These are phyloP conservation scores for Boulengeromyrus knoepffleri DNA, from an alignment of 2,113 vertebrate genomes.

Conservation along the genomic window DNA sequence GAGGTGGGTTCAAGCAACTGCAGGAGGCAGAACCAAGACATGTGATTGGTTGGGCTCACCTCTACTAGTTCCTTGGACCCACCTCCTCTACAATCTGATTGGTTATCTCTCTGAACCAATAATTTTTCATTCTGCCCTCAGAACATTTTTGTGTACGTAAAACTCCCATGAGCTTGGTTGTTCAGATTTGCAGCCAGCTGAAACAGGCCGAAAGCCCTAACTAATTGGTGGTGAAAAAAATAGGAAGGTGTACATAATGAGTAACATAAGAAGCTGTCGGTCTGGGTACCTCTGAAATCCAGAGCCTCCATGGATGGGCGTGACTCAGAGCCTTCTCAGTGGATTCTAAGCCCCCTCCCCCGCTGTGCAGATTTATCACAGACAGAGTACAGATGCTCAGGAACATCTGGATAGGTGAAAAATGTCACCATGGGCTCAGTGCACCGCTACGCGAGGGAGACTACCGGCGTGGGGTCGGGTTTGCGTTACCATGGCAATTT, in stretches of 20 bases:
- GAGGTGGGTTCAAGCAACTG: not conserved
- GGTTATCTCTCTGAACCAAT: not conserved
- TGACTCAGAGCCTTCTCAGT: not conserved
- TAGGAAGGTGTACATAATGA: not conserved
- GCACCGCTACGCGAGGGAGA: not conserved
- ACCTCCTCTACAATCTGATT: not conserved
- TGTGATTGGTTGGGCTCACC: not conserved
- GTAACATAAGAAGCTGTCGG: not conserved
- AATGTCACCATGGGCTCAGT: not conserved
- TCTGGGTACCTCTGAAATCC: not conserved
- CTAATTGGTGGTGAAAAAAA: not conserved
- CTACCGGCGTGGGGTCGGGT: not conserved
- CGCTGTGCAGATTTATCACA: not conserved
- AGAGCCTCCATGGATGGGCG: not conserved
- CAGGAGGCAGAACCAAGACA: not conserved
- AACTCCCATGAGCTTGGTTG: not conserved
- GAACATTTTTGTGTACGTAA: not conserved
- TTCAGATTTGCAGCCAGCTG: not conserved
- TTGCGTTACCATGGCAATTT: not conserved
- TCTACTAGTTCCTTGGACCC: not conserved
- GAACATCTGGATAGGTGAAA: conserved; percentile 3
- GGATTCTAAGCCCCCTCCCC: not conserved
- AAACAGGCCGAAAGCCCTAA: not conserved
- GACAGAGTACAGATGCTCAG: not conserved
- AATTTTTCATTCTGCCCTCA: not conserved